Conservation (phyloP, 1,140 invertebrate genomes). For the Eriocheir sinensis region DNA sequence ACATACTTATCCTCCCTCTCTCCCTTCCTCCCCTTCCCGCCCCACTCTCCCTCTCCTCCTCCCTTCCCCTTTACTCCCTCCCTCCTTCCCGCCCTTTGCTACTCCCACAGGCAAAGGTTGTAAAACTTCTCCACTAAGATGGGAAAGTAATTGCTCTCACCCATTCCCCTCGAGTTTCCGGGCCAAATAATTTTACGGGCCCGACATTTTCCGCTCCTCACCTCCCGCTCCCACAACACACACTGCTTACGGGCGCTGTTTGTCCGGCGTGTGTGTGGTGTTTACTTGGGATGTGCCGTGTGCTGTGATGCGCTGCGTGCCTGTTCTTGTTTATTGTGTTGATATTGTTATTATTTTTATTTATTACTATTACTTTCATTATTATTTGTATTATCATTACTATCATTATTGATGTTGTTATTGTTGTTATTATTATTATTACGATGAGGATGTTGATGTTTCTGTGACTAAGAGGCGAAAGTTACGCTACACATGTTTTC, state of each 20-base stretch:
- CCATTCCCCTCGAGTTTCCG: not conserved
- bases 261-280: not conserved
- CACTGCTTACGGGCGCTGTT: not conserved
- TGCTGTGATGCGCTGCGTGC: too few species aligned
- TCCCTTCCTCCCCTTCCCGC: not conserved
- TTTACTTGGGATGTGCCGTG: too few species aligned
- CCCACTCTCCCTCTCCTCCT: not conserved
- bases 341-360: too few species aligned
- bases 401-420: too few species aligned
- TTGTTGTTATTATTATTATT: too few species aligned
- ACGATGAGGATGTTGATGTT: too few species aligned
- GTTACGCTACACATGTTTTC: too few species aligned
- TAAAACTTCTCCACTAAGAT: not conserved
- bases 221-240: not conserved
- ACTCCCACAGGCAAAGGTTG: too few species aligned
- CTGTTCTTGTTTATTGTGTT: too few species aligned
- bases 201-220: not conserved
- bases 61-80: not conserved
- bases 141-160: not conserved
- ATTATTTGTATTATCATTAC: too few species aligned
- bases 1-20: not conserved
- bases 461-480: too few species aligned
- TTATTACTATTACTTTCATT: too few species aligned
- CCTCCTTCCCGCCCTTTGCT: not conserved
- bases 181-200: not conserved